These are phyloP conservation scores for Arion vulgaris DNA, from an alignment of 1,140 invertebrate species.

Conservation along the genomic window DNA sequence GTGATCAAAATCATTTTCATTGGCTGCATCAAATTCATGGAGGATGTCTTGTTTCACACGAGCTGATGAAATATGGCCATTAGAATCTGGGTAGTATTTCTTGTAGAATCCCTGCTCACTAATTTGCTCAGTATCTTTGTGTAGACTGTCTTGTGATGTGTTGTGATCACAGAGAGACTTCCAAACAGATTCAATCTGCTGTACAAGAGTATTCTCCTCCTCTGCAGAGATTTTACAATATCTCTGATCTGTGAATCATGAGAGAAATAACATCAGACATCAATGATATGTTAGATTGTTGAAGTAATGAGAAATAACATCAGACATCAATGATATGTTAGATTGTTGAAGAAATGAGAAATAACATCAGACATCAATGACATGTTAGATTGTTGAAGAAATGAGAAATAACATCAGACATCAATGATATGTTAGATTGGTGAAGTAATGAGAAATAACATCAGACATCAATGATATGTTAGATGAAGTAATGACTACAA, in stretches of 20 bases:
- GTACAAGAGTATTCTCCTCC: neutral
- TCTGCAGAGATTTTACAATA: neutral
- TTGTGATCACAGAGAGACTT: neutral
- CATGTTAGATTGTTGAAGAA: too few species aligned
- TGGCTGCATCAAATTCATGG: neutral
- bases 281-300: too few species aligned
- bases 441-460: too few species aligned
- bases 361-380: too few species aligned
- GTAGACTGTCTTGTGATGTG: neutral
- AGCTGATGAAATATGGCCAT: neutral
- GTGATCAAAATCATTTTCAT: neutral
- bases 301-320: too few species aligned
- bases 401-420: too few species aligned
- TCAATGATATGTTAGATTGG: too few species aligned
- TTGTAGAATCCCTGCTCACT: neutral
- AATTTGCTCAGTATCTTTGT: neutral
- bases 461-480: too few species aligned
- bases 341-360: too few species aligned
- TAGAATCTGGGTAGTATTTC: neutral
- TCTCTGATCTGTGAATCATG: neutral
- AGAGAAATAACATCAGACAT: neutral
- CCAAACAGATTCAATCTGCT: slow-evolving; percentile 1
- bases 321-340: too few species aligned
- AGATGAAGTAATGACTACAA: too few species aligned
- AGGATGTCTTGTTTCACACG: neutral